Evolutionary conservation across 92 coral and sea anemone genomes (phyloP).

Genomic region (Paramuricea clavata): DNA sequence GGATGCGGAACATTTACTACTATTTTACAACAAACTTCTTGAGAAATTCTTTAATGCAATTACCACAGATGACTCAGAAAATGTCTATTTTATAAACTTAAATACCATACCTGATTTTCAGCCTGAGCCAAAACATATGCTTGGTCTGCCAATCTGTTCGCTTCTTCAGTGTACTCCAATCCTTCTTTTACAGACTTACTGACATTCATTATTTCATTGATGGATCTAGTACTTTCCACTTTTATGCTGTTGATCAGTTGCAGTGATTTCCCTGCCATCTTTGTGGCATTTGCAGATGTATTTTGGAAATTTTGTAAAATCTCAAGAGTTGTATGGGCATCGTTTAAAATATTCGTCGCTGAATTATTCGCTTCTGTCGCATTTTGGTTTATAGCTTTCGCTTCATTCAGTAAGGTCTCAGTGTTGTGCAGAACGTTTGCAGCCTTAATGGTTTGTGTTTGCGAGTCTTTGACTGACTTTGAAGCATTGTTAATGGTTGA

Average conservation of each 20-base stretch:
- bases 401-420: slow-evolving; percentile 71
- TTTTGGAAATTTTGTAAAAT: slow-evolving; percentile 72
- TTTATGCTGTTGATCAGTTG: slow-evolving; percentile 70
- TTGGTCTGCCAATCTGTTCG: slow-evolving; percentile 61
- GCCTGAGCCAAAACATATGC: slow-evolving; percentile 68
- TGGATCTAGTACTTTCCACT: slow-evolving; percentile 76
- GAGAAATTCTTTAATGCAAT: too few species aligned
- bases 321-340: slow-evolving; percentile 78
- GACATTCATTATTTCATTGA: slow-evolving; percentile 70
- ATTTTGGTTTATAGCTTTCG: slow-evolving; percentile 63
- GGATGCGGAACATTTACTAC: too few species aligned
- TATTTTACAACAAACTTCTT: too few species aligned
- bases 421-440: slow-evolving; percentile 43
- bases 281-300: slow-evolving; percentile 74
- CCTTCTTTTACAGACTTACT: slow-evolving; percentile 80
- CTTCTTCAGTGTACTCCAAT: slow-evolving; percentile 61
- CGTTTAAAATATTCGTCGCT: slow-evolving; percentile 76
- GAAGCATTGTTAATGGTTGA: slow-evolving; percentile 58
- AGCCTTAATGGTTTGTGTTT: slow-evolving; percentile 59
- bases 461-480: slow-evolving; percentile 17
- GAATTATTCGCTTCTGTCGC: slow-evolving; percentile 78
- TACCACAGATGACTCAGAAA: too few species aligned
- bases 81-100: too few species aligned
- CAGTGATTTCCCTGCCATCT: slow-evolving; percentile 77
- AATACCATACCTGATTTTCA: slow-evolving; percentile 78